Evolutionary conservation across 1,140 invertebrate genomes (phyloP), one percentile per base, ranked within the genome.

Genomic region (Leucophenga varia): DNA sequence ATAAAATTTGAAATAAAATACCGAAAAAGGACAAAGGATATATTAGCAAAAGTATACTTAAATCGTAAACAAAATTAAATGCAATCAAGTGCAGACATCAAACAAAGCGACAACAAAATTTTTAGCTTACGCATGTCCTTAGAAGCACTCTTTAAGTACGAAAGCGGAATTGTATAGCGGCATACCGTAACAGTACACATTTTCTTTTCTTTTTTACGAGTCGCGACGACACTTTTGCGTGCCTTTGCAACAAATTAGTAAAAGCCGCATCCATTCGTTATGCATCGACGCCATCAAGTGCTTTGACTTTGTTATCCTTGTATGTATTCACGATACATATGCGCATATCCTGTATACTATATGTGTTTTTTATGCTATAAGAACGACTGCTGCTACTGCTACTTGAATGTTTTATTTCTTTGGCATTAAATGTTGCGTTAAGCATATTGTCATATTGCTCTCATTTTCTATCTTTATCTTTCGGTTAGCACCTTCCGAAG

Each of bases 51-150:
- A 67, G 63, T 67, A 54, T 67, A 64, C 51, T 67, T 56, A 52
- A 67, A 67, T 68, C 63, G 56, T 67, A 67, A 67, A 63, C 59
- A 43, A 49, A 46, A 40, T 14, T 50, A 49, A 57, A 57, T 68
- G 59, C 59, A 63, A 67, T 67, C 54, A 67, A 67, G 52, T 68
- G 63, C 63, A 67, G 63, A 67, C 59, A 54, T 67, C 48, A 34
- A 34, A 14, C 30, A 25, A 25, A 25, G 5, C 14, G 36, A 9
- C 25, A n/a, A n/a, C n/a, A 20, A 19, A 37, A 47, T 61, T 65
- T 65, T 67, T 67, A 51, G 63, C 63, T 67, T 67, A 67, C 64
- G 54, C 54, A 54, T 37, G 54, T n/a, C n/a, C n/a, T n/a, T n/a
- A n/a, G n/a, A n/a, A n/a, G n/a, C n/a, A n/a, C n/a, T n/a, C n/a